Base-by-base conservation (phyloP, 2,888 invertebrate species). In the Deilephila elpenor region DNA sequence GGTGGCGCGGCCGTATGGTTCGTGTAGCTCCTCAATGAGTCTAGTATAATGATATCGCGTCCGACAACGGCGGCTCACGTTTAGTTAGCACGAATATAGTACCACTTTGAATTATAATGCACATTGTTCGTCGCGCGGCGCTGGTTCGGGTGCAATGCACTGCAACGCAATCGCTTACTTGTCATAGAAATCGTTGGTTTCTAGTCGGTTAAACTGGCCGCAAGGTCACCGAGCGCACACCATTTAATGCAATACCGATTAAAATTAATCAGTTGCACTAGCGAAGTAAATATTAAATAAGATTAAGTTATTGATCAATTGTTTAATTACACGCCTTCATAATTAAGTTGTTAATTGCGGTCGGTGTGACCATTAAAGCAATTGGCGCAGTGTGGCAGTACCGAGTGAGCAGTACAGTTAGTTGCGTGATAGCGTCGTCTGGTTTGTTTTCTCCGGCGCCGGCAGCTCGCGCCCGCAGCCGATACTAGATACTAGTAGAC, bases 41-140 rank as follows among this genome's bases (percentile, higher is more conserved):
- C 77, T 74, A 64, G 51, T 73, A 32, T 25, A 37, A 60, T 61
- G 71, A 83, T 86, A 87, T 85, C 84, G 77, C 78, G 78, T 81
- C 78, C 81, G 82, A 86, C 88, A 86, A 86, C 86, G 86, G 84
- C 83, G 84, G 84, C 84, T 86, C 90, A 91, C 91, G 93, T 90
- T 91, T 88, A 88, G 88, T 86, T 83, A 86, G 93, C 89, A 86
- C 93, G 92, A 93, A 93, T 93, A 93, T 92, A 91, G 90, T 90
- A 89, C 89, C 90, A 90, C 88, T 90, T 92, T 89, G 92, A 93
- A 94, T 94, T 90, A 92, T 92, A 94, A 94, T 93, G 93, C 88
- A 92, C 90, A 93, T 93, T 93, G 94, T 94, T 93, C 89, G 84
- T 86, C 86, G 87, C 86, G 81, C 83, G 84, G 86, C 86, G 87